These are phyloP conservation scores for Lasioglossum oenotherae DNA, from an alignment of 2,888 invertebrate species.

Conservation along the genomic window DNA sequence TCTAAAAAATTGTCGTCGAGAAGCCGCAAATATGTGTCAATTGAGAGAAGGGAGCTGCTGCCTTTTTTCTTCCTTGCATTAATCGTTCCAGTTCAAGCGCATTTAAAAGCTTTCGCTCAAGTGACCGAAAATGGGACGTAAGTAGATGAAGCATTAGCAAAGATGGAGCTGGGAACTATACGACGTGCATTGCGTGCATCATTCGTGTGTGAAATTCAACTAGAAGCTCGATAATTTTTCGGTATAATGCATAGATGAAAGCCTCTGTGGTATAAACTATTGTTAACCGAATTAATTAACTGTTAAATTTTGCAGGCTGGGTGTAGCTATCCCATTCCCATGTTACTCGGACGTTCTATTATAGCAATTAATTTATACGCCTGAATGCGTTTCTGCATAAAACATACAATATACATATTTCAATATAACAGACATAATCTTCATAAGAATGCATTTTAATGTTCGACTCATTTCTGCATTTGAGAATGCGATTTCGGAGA, in stretches of 20 bases:
- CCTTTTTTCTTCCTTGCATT: background rate
- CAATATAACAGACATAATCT: background rate
- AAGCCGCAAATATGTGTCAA: constrained; percentile 9
- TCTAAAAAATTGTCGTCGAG: background rate
- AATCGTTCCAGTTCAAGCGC: constrained; percentile 13
- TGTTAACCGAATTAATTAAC: background rate
- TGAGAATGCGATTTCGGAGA: background rate
- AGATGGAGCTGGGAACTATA: background rate
- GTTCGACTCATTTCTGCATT: background rate
- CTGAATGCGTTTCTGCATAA: background rate
- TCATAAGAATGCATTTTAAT: background rate
- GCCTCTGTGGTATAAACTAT: background rate
- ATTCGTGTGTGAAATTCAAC: constrained; percentile 40
- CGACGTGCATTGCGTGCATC: constrained; percentile 17
- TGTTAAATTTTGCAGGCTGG: background rate
- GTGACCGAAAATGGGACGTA: constrained; percentile 12
- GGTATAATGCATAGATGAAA: background rate
- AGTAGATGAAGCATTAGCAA: constrained; percentile 30
- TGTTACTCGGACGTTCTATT: background rate
- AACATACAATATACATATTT: background rate
- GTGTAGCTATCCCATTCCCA: background rate
- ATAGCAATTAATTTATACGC: background rate
- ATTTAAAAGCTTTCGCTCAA: constrained; percentile 21
- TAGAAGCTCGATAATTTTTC: constrained; percentile 16
- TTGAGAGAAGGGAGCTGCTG: background rate